These are phyloP conservation scores for Epinephelus fuscoguttatus DNA, from an alignment of 2,113 vertebrate species.

Conservation along the genomic window DNA sequence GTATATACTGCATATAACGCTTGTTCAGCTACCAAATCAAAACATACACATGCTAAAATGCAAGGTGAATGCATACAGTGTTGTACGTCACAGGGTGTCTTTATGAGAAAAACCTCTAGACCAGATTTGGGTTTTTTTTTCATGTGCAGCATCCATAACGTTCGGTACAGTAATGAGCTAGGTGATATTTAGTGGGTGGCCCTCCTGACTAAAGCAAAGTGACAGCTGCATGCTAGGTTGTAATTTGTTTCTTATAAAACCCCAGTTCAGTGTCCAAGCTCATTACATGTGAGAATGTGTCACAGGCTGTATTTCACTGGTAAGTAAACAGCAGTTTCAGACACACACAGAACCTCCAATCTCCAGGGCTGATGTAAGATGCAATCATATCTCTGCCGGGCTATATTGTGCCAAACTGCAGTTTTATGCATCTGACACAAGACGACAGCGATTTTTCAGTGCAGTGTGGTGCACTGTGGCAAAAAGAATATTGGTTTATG, in stretches of 20 bases:
- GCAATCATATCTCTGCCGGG: conserved; percentile 25
- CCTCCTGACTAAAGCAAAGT: conserved; percentile 76
- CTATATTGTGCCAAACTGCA: not conserved
- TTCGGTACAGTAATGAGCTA: conserved; percentile 71
- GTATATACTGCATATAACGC: not conserved
- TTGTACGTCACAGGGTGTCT: conserved; percentile 14
- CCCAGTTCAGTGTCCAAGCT: conserved; percentile 73
- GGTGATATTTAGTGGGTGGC: conserved; percentile 81
- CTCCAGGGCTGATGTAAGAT: conserved; percentile 41
- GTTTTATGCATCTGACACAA: conserved; percentile 6
- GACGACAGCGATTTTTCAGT: not conserved
- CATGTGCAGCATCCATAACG: conserved; percentile 53
- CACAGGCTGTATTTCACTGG: conserved; percentile 57
- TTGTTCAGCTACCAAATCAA: not conserved
- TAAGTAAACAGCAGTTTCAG: conserved; percentile 61
- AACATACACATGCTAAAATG: conserved; percentile 8
- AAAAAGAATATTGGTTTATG: not conserved
- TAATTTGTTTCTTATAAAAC: conserved; percentile 82
- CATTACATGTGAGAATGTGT: conserved; percentile 75
- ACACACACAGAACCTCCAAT: conserved; percentile 37
- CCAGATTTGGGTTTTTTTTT: conserved; percentile 37
- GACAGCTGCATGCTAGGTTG: conserved; percentile 81
- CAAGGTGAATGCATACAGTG: conserved; percentile 1
- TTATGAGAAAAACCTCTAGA: conserved; percentile 32
- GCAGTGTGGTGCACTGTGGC: not conserved